Percentiles rank a stretch among this genome's conserved stretches.
These are phyloP conservation scores for Physella acuta DNA, from an alignment of 1,140 invertebrate genomes.

Conservation along the genomic window DNA sequence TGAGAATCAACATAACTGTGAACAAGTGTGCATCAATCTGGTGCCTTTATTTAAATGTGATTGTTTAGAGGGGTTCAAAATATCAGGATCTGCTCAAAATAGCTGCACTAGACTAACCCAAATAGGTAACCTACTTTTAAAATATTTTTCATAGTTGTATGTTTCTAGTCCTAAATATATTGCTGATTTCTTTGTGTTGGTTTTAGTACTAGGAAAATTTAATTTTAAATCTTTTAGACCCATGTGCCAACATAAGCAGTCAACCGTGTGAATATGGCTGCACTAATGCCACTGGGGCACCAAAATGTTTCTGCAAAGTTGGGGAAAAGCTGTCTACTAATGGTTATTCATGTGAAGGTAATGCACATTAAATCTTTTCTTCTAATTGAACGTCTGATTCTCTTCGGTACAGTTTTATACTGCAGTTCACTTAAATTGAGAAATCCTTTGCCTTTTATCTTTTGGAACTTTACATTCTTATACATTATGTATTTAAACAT, in stretches of 20 bases:
- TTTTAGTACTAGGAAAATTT: not conserved
- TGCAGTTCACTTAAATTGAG: not conserved
- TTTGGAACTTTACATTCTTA: not conserved
- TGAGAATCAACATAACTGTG: constrained; percentile 4
- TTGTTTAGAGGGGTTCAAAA: not conserved
- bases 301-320: constrained; percentile 2
- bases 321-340: not conserved
- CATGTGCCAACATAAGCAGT: not conserved
- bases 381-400: not conserved
- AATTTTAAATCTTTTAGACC: not conserved
- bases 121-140: not conserved
- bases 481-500: not conserved
- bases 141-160: not conserved
- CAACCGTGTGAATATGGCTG: not conserved
- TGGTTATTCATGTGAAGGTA: constrained; percentile 1
- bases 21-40: constrained; percentile 2
- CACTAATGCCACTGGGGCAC: not conserved
- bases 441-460: not conserved
- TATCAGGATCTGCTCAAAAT: not conserved
- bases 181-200: not conserved
- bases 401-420: not conserved
- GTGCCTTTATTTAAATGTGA: not conserved
- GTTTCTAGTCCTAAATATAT: not conserved
- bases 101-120: not conserved
- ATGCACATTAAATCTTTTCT: not conserved